A percentile compares a stretch with the other conserved stretches of the same genome.
phyloP scores from a whole-genome alignment of 2,797 vertebrate species.

The Luscinia luscinia region DNA sequence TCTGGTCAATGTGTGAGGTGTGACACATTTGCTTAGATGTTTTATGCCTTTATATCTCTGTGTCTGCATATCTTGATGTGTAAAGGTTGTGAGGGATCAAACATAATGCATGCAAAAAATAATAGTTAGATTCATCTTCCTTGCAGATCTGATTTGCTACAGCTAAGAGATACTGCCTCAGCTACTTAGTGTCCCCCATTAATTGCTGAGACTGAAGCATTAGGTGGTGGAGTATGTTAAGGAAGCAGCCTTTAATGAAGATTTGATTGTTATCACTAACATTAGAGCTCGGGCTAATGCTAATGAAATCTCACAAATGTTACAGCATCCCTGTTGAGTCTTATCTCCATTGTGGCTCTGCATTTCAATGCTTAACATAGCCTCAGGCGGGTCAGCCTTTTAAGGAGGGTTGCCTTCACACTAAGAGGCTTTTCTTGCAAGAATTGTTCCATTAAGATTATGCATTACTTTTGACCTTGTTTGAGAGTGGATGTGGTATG shows the following conservation, averaged over 20 bases:
- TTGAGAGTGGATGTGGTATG: neutral
- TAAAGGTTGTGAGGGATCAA: slow-evolving; percentile 2
- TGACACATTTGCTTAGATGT: neutral
- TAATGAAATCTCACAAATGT: slow-evolving; percentile 47
- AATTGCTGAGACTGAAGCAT: slow-evolving; percentile 50
- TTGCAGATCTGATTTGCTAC: neutral
- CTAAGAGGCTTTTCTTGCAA: slow-evolving; percentile 22
- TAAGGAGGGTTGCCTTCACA: slow-evolving; percentile 15
- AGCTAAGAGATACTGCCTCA: neutral
- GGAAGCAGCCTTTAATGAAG: slow-evolving; percentile 48
- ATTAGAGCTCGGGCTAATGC: slow-evolving; percentile 48
- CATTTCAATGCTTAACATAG: slow-evolving; percentile 54
- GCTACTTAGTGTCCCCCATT: neutral
- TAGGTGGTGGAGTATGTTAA: slow-evolving; percentile 22
- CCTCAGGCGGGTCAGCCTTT: slow-evolving; percentile 39
- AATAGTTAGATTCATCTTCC: neutral
- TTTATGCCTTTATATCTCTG: neutral
- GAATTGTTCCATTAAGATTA: slow-evolving; percentile 28
- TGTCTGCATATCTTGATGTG: neutral
- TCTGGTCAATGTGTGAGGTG: neutral
- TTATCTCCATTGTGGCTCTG: slow-evolving; percentile 29
- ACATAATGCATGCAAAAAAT: neutral
- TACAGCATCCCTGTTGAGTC: slow-evolving; percentile 51
- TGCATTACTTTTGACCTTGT: slow-evolving; percentile 19
- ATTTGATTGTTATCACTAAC: slow-evolving; percentile 50